Percentiles rank a stretch among this genome's conserved stretches.
Evolutionary conservation across 1,140 invertebrate genomes (phyloP).

Genomic region (Caenorhabditis remanei): DNA sequence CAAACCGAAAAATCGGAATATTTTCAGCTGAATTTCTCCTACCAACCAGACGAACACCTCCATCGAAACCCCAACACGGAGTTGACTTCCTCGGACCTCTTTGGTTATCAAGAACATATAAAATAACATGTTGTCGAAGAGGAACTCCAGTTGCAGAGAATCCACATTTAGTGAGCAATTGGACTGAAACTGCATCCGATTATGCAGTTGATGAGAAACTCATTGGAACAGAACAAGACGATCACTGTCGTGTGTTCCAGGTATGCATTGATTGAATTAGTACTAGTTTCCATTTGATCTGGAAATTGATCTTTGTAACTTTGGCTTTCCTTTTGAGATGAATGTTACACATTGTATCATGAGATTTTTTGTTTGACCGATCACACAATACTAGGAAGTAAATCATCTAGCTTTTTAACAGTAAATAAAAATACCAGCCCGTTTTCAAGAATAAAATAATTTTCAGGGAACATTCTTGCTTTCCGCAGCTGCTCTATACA

Average conservation of each 20-base stretch:
- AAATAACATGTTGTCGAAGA: constrained; percentile 61
- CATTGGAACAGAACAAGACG: constrained; percentile 56
- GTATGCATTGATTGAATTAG: constrained; percentile 1
- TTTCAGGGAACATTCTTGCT: constrained; percentile 63
- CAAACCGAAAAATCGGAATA: not conserved
- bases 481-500: constrained; percentile 61
- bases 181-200: constrained; percentile 66
- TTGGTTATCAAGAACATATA: constrained; percentile 59
- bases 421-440: not conserved
- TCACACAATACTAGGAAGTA: not conserved
- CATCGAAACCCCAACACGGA: constrained; percentile 47
- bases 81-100: constrained; percentile 58
- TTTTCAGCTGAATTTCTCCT: constrained; percentile 35
- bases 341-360: constrained; percentile 27
- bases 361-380: constrained; percentile 51
- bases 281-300: not conserved
- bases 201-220: constrained; percentile 68
- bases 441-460: not conserved
- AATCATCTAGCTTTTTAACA: not conserved
- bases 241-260: constrained; percentile 66
- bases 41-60: constrained; percentile 37
- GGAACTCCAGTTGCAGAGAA: constrained; percentile 59
- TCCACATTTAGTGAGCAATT: constrained; percentile 65
- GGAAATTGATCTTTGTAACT: constrained; percentile 27
- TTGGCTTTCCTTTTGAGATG: not conserved